Evolutionary conservation across 2,888 invertebrate species (phyloP).

Genomic region (Lithophane socia): DNA sequence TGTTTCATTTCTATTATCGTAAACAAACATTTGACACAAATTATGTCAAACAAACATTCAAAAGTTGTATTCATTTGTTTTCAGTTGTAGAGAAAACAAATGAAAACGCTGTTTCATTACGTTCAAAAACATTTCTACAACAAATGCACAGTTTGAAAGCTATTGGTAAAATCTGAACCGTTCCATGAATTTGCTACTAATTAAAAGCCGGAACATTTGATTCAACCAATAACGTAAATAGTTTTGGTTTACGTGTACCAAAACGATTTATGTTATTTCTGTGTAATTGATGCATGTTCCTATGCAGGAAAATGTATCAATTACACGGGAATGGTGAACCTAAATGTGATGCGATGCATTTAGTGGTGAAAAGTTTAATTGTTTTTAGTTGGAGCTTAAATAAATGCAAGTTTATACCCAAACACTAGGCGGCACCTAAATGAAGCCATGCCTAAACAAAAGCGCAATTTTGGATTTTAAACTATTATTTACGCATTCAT

Average conservation of each 20-base stretch:
- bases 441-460: not conserved
- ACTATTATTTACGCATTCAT: too few species aligned
- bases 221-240: slow-evolving; percentile 49
- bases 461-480: too few species aligned
- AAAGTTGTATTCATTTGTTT: not conserved
- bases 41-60: not conserved
- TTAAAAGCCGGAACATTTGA: slow-evolving; percentile 66
- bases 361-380: not conserved
- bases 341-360: not conserved
- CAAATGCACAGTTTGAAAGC: slow-evolving; percentile 14
- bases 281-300: slow-evolving; percentile 4
- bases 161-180: slow-evolving; percentile 43
- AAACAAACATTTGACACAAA: not conserved
- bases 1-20: not conserved
- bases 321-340: not conserved
- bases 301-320: not conserved
- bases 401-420: not conserved
- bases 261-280: slow-evolving; percentile 23
- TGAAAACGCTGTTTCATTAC: slow-evolving; percentile 6
- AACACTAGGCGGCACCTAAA: too few species aligned
- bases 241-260: slow-evolving; percentile 29
- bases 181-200: slow-evolving; percentile 64
- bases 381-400: not conserved
- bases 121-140: not conserved
- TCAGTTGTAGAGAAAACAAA: slow-evolving; percentile 16